These are phyloP conservation scores for Nerophis ophidion DNA, from an alignment of 2,113 vertebrate genomes.

Conservation along the genomic window DNA sequence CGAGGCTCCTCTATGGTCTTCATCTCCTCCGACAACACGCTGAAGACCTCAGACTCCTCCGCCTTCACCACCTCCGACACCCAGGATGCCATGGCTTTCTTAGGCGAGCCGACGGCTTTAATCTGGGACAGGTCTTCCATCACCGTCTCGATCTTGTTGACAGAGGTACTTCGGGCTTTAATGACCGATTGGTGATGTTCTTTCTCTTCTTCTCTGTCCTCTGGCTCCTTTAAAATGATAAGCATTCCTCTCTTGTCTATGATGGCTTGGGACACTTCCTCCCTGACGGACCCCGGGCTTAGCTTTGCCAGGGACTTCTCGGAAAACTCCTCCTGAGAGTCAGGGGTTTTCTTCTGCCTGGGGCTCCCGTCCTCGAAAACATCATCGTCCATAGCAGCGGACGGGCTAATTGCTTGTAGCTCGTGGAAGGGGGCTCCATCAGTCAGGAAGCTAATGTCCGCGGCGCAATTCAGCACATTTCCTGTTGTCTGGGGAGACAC, in stretches of 20 bases:
- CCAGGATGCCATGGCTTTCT: conserved; percentile 64
- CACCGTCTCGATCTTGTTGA: conserved; percentile 42
- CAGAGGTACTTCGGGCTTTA: conserved; percentile 6
- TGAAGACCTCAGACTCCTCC: conserved; percentile 8
- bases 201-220: conserved; percentile 34
- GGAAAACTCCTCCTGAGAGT: conserved; percentile 79
- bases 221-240: conserved; percentile 58
- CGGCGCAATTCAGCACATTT: conserved; percentile 70
- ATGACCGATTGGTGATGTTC: conserved; percentile 7
- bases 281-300: conserved; percentile 62
- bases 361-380: conserved; percentile 74
- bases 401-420: conserved; percentile 67
- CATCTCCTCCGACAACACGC: conserved; percentile 12
- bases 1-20: conserved; percentile 2
- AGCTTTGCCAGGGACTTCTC: conserved; percentile 71
- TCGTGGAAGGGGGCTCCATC: conserved; percentile 73
- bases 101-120: conserved; percentile 49
- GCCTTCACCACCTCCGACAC: conserved; percentile 49
- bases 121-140: conserved; percentile 21
- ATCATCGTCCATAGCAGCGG: conserved; percentile 76
- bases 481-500: conserved; percentile 84
- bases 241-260: conserved; percentile 68
- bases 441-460: conserved; percentile 74
- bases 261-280: conserved; percentile 76
- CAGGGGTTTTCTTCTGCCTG: conserved; percentile 75